phyloP scores from a whole-genome alignment of 2,113 vertebrate genomes.

The Dipodomys merriami region DNA sequence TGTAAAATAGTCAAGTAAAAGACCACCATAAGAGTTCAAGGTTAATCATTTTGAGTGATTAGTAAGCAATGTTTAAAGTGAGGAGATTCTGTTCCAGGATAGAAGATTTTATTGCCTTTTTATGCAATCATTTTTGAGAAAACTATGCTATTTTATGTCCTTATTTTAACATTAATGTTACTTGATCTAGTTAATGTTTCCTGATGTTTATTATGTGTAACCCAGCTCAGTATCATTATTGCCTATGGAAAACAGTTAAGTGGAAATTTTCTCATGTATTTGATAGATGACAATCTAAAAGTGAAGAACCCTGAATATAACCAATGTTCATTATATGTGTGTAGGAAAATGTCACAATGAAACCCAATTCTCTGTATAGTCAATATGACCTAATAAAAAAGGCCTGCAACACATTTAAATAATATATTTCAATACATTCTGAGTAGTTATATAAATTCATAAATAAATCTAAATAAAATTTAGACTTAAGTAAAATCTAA shows the following conservation, averaged over 20 bases:
- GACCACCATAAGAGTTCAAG: neutral
- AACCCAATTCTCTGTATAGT: too few species aligned
- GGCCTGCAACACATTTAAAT: neutral
- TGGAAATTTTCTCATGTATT: neutral
- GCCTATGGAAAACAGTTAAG: neutral
- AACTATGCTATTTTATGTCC: constrained; percentile 17
- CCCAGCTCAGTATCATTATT: neutral
- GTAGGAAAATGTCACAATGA: too few species aligned
- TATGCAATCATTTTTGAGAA: constrained; percentile 22
- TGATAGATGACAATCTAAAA: neutral
- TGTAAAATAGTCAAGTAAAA: constrained; percentile 4
- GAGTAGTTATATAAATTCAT: too few species aligned
- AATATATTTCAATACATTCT: neutral
- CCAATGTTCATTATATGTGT: too few species aligned
- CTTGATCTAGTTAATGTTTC: neutral
- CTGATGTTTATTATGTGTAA: constrained; percentile 13
- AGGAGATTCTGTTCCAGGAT: constrained; percentile 6
- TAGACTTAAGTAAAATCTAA: too few species aligned
- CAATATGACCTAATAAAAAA: neutral
- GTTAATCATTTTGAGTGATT: neutral
- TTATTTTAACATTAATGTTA: constrained; percentile 34
- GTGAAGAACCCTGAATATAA: neutral
- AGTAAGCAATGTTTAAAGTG: neutral
- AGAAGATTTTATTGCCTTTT: constrained; percentile 24
- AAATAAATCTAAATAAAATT: too few species aligned